Conservation (phyloP, 2,113 vertebrate species). For the Ardeotis arabs region DNA sequence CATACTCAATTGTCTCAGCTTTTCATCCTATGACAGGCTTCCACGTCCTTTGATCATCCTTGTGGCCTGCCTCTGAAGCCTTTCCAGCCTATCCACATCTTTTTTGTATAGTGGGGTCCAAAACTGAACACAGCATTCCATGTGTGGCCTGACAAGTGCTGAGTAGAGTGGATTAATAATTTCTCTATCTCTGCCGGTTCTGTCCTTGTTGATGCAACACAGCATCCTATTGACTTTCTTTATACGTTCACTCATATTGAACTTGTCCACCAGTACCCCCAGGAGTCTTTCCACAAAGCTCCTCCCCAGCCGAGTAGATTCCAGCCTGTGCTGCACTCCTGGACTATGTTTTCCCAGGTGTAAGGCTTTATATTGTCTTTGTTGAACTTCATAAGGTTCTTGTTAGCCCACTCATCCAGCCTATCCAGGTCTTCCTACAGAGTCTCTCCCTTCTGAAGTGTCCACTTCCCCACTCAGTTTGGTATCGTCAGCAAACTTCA, state of each 20-base stretch:
- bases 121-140: not conserved
- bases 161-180: not conserved
- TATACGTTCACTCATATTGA: not conserved
- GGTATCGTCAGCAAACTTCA: not conserved
- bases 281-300: not conserved
- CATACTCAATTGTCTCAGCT: no score
- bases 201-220: not conserved
- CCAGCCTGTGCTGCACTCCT: not conserved
- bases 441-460: not conserved
- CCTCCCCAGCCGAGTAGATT: not conserved
- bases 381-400: not conserved
- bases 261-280: no score
- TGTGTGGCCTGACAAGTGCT: not conserved
- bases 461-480: not conserved
- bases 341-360: not conserved
- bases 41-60: not conserved
- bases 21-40: no score
- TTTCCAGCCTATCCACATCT: not conserved
- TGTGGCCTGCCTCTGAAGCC: no score
- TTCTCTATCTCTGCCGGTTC: not conserved
- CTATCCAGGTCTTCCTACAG: not conserved
- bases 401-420: not conserved
- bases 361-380: not conserved
- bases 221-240: not conserved
- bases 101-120: not conserved